Conservation (phyloP, 2,888 invertebrate species). For the Cecidostiba fungosa region DNA sequence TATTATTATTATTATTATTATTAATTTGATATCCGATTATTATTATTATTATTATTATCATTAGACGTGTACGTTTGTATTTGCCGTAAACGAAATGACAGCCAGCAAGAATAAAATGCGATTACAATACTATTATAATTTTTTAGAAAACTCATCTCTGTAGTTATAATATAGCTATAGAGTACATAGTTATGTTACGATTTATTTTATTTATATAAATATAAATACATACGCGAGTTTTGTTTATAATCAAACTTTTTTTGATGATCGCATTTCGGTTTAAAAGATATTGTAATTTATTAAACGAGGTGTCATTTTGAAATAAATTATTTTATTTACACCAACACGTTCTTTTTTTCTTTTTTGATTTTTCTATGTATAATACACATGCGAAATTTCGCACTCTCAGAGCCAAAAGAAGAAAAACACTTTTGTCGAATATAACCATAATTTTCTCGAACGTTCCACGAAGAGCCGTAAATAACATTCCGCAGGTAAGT, state of each 20-base stretch:
- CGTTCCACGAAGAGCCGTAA: neutral
- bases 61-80: slow-evolving; percentile 42
- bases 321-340: slow-evolving; percentile 65
- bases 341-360: slow-evolving; percentile 37
- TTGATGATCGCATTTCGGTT: slow-evolving; percentile 55
- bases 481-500: neutral
- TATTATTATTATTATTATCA: slow-evolving; percentile 24
- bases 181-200: slow-evolving; percentile 30
- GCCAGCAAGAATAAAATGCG: slow-evolving; percentile 42
- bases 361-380: neutral
- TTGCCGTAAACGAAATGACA: slow-evolving; percentile 21
- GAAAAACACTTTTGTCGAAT: neutral
- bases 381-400: neutral
- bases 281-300: slow-evolving; percentile 61
- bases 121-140: slow-evolving; percentile 37
- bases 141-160: slow-evolving; percentile 40
- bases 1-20: slow-evolving; percentile 34
- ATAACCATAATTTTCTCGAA: neutral
- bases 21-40: no score
- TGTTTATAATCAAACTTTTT: slow-evolving; percentile 55
- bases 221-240: slow-evolving; percentile 41
- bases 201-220: slow-evolving; percentile 35
- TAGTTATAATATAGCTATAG: slow-evolving; percentile 49
- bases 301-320: slow-evolving; percentile 55
- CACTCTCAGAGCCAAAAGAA: no score